Conservation (phyloP, 2,888 invertebrate species). For the Drosophila fulvimacula region DNA sequence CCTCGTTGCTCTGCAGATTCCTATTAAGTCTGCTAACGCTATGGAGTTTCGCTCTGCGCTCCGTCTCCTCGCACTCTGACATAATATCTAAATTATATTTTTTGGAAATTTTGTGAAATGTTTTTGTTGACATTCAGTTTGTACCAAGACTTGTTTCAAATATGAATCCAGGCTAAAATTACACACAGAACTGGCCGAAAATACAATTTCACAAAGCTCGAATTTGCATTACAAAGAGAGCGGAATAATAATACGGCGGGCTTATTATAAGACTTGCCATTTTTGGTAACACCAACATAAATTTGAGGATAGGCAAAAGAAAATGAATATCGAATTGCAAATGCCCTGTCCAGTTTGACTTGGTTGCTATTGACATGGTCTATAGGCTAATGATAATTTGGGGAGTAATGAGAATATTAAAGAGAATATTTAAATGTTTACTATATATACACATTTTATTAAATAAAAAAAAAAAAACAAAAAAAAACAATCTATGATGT, state of each 20-base stretch:
- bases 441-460: too few relatives aligned
- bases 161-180: constrained; percentile 18
- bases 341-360: background rate
- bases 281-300: background rate
- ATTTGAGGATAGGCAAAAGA: background rate
- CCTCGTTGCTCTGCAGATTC: constrained; percentile 61
- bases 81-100: constrained; percentile 21
- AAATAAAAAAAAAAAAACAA: too few relatives aligned
- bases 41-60: constrained; percentile 1
- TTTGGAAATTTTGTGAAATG: constrained; percentile 23
- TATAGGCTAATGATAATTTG: too few relatives aligned
- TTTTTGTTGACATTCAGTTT: background rate
- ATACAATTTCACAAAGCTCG: constrained; percentile 11
- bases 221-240: constrained; percentile 23
- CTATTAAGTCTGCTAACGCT: constrained; percentile 17
- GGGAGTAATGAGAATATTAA: too few relatives aligned
- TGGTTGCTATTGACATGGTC: too few relatives aligned
- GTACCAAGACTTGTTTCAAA: constrained; percentile 40
- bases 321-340: background rate
- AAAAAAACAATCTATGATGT: too few relatives aligned
- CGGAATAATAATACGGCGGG: background rate
- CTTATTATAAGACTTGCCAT: constrained; percentile 5
- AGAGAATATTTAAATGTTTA: too few relatives aligned
- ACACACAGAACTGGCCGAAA: background rate
- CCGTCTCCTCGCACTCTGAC: constrained; percentile 17